These are phyloP conservation scores for Phrynosoma platyrhinos DNA, from an alignment of 2,113 vertebrate genomes.

Conservation along the genomic window DNA sequence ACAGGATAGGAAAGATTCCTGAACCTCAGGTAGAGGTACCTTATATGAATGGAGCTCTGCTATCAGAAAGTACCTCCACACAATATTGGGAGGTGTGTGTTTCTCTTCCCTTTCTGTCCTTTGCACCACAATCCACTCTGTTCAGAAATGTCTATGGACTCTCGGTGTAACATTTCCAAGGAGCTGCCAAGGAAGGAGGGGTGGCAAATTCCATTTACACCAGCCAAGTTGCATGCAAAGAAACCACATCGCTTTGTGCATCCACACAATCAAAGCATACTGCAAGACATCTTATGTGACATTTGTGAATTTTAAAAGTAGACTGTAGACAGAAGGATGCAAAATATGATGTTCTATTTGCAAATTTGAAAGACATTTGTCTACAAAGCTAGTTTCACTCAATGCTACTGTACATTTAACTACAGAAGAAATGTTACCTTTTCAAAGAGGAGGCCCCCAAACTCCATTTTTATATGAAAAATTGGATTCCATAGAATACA, in stretches of 20 bases:
- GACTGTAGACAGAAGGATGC: slow-evolving; percentile 23
- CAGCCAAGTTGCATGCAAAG: neutral
- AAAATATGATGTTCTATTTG: slow-evolving; percentile 10
- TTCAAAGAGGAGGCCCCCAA: slow-evolving; percentile 48
- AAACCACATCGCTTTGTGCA: neutral
- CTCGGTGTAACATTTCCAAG: neutral
- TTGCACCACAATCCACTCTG: neutral
- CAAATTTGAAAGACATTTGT: slow-evolving; percentile 14
- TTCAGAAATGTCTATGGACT: neutral
- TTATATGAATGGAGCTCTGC: neutral
- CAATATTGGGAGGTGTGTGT: neutral
- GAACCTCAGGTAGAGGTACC: neutral
- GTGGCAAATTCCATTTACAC: neutral
- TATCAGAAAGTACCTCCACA: neutral
- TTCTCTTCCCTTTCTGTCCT: neutral
- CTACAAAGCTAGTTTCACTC: slow-evolving; percentile 27
- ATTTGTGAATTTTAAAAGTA: neutral
- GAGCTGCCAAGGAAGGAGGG: neutral
- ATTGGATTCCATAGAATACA: slow-evolving; percentile 53
- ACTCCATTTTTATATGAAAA: slow-evolving; percentile 46
- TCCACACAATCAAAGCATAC: neutral
- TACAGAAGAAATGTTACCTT: slow-evolving; percentile 52
- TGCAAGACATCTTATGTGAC: neutral
- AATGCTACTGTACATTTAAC: slow-evolving; percentile 36
- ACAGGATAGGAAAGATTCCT: neutral